Evolutionary conservation across 2,888 invertebrate genomes (phyloP).

Genomic region (Holacanthella duospinosa): DNA sequence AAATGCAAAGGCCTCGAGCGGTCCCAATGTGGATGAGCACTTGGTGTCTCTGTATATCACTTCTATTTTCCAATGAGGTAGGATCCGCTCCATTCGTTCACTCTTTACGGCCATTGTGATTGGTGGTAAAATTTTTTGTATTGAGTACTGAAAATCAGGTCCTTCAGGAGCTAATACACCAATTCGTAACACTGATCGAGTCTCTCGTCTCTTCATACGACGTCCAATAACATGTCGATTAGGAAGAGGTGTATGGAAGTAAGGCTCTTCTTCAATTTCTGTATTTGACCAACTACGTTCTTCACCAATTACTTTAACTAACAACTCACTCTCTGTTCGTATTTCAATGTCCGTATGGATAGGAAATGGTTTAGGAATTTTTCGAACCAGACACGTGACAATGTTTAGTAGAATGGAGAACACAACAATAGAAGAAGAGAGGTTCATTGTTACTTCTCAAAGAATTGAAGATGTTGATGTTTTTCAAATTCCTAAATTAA

Average conservation of each 20-base stretch:
- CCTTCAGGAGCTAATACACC: constrained; percentile 56
- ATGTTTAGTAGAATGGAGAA: too few species aligned
- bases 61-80: constrained; percentile 58
- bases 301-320: too few species aligned
- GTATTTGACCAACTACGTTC: too few species aligned
- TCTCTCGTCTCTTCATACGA: constrained; percentile 9
- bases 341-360: too few species aligned
- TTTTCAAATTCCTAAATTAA: too few species aligned
- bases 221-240: background rate
- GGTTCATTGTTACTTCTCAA: background rate
- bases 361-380: too few species aligned
- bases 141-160: constrained; percentile 51
- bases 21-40: constrained; percentile 66
- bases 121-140: constrained; percentile 58
- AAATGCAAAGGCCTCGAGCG: constrained; percentile 66
- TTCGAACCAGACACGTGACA: too few species aligned
- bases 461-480: background rate
- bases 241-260: too few species aligned
- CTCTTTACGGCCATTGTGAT: constrained; percentile 55
- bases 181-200: constrained; percentile 46
- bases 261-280: too few species aligned
- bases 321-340: too few species aligned
- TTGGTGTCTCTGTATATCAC: constrained; percentile 61
- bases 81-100: constrained; percentile 40
- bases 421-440: background rate